Percentiles rank a stretch among this genome's conserved stretches.
phyloP scores from a whole-genome alignment of 2,113 vertebrate genomes.

The Gnathonemus echidnorhynchus region DNA sequence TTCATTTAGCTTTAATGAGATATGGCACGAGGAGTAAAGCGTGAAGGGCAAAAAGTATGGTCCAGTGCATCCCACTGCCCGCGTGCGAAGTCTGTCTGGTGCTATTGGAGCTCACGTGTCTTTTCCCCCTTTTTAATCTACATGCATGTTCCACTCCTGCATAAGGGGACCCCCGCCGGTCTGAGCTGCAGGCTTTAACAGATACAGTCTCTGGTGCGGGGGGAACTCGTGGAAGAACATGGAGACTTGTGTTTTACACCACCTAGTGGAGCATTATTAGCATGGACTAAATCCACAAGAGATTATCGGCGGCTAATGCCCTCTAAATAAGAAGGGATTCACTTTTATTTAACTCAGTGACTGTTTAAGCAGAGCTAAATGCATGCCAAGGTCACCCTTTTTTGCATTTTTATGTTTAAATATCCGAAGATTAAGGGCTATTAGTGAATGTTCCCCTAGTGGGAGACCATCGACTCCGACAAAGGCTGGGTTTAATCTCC shows the following conservation, averaged over 20 bases:
- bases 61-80: background rate
- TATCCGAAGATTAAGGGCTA: conserved; percentile 16
- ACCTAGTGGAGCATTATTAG: conserved; percentile 31
- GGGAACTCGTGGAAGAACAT: background rate
- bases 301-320: conserved; percentile 48
- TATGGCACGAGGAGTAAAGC: background rate
- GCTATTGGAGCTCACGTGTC: background rate
- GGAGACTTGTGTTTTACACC: conserved; percentile 22
- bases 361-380: conserved; percentile 27
- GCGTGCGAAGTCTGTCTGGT: background rate
- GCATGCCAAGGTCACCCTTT: conserved; percentile 8
- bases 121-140: background rate
- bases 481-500: background rate
- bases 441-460: background rate
- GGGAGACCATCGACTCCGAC: background rate
- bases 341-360: conserved; percentile 49
- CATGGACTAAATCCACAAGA: conserved; percentile 39
- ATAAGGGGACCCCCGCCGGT: background rate
- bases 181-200: background rate
- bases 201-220: background rate
- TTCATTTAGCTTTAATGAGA: background rate
- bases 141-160: background rate
- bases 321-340: conserved; percentile 48
- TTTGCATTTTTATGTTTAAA: conserved; percentile 9
- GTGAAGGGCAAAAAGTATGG: background rate